These are phyloP conservation scores for Thera britannica DNA, from an alignment of 2,888 invertebrate genomes.

Conservation along the genomic window DNA sequence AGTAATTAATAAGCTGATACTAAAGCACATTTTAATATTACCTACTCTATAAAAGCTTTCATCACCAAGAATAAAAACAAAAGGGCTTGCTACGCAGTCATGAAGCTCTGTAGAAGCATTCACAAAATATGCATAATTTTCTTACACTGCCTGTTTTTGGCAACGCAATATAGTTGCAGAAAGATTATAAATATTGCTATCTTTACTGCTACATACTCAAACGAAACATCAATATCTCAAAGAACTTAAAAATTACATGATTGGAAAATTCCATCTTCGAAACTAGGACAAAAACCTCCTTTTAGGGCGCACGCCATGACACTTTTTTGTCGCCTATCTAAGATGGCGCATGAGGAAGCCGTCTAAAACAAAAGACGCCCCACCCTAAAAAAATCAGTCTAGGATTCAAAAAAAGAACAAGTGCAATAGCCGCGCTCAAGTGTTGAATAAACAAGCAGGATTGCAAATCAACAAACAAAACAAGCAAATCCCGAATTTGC, in stretches of 20 bases:
- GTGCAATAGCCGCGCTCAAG: constrained; percentile 39
- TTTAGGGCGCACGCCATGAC: constrained; percentile 72
- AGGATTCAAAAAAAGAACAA: constrained; percentile 41
- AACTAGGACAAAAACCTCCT: constrained; percentile 61
- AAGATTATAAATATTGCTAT: too few relatives aligned
- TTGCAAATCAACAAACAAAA: constrained; percentile 63
- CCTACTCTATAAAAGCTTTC: too few relatives aligned
- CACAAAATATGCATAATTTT: too few relatives aligned
- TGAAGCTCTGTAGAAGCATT: too few relatives aligned
- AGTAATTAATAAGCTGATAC: too few relatives aligned
- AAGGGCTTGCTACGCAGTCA: too few relatives aligned
- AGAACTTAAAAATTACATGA: constrained; percentile 21
- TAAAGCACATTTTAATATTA: too few relatives aligned
- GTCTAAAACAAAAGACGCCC: constrained; percentile 82
- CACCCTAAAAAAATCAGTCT: constrained; percentile 63
- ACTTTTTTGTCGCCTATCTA: constrained; percentile 79
- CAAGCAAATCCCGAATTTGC: constrained; percentile 64
- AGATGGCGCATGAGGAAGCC: constrained; percentile 78
- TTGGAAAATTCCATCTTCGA: constrained; percentile 35
- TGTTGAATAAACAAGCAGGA: constrained; percentile 51
- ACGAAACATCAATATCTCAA: neutral
- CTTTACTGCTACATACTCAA: too few relatives aligned
- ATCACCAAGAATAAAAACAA: too few relatives aligned
- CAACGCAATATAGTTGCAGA: too few relatives aligned
- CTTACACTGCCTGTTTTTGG: too few relatives aligned